These are phyloP conservation scores for Zaprionus taronus DNA, from an alignment of 1,140 invertebrate genomes.

Conservation along the genomic window DNA sequence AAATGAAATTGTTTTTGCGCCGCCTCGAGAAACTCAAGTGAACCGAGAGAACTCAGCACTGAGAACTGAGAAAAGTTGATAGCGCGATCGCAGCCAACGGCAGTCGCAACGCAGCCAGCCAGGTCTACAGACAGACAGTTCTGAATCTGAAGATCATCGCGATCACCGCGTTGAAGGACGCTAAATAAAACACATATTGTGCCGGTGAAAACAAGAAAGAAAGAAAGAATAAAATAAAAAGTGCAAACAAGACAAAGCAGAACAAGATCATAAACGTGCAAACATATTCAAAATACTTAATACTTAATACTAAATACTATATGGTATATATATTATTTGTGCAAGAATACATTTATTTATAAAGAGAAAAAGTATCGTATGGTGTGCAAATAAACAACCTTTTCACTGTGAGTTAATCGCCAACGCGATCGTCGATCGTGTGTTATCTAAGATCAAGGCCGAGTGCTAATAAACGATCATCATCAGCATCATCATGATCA, in stretches of 20 bases:
- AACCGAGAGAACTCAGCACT: neutral
- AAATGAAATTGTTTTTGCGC: slow-evolving; percentile 24
- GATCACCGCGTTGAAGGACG: slow-evolving; percentile 52
- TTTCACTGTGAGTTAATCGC: slow-evolving; percentile 12
- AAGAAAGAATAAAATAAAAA: slow-evolving; percentile 23
- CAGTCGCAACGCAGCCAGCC: slow-evolving; percentile 44
- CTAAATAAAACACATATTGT: slow-evolving; percentile 20
- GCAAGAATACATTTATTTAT: slow-evolving; percentile 1
- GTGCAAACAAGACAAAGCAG: slow-evolving; percentile 22
- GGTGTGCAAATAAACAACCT: slow-evolving; percentile 21
- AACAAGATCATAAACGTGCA: slow-evolving; percentile 9
- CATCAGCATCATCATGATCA: neutral
- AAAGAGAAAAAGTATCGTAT: neutral
- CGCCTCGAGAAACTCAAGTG: slow-evolving; percentile 19
- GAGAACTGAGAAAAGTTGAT: slow-evolving; percentile 29
- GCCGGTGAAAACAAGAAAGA: slow-evolving; percentile 23
- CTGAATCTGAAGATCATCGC: slow-evolving; percentile 38
- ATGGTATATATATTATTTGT: neutral
- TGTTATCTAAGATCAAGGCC: slow-evolving; percentile 50
- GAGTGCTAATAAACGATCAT: slow-evolving; percentile 24
- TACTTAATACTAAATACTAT: neutral
- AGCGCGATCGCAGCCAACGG: slow-evolving; percentile 25
- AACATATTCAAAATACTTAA: neutral
- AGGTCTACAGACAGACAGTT: slow-evolving; percentile 32
- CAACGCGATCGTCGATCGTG: slow-evolving; percentile 9